Base-by-base conservation (phyloP, 1,140 invertebrate genomes). In the Whitmania pigra region DNA sequence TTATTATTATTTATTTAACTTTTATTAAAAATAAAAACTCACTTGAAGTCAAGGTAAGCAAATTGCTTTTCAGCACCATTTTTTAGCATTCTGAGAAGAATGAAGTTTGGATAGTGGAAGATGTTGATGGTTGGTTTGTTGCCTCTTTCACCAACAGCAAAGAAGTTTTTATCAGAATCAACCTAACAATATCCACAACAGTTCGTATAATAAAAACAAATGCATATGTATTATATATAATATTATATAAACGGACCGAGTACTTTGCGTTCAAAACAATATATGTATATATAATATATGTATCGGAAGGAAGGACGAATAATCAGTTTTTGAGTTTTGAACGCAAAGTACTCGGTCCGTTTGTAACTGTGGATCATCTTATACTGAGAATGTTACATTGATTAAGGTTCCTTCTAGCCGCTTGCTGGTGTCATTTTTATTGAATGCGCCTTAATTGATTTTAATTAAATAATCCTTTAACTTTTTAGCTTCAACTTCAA, bases 31-130 rank as follows among this genome's bases (percentile, higher is more conserved):
- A 63, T 22, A 15, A 15, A 25, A 27, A 63, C 72, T 78, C 82
- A 90, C 89, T 88, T 92, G 78, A 90, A 94, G 75, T 88, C 83
- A 2, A 92, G 81, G 76, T 88, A 87, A 17, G 85, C 86, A 78
- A 89, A 93, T n/a, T 85, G 86, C 76, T 83, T 82, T 22, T 85
- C 81, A 0, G 90, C 89, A n/a, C 90, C 91, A 71, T 87, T 86
- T 72, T 86, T 82, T 40, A 93, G 82, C 55, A 90, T 86, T 11
- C 87, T 85, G 54, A 90, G 84, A 13, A 91, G 86, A 72, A 89
- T 84, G 79, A 92, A 84, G 66, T 85, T 85, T 0, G 91, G 90
- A 87, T 88, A 93, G 68, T 88, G 86, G 78, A 92, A 93, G 40
- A 94, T 86, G 29, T 91, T 86, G 75, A 94, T 89, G 36, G 88